phyloP scores from a whole-genome alignment of 1,140 invertebrate species.

The Drosophila simulans region DNA sequence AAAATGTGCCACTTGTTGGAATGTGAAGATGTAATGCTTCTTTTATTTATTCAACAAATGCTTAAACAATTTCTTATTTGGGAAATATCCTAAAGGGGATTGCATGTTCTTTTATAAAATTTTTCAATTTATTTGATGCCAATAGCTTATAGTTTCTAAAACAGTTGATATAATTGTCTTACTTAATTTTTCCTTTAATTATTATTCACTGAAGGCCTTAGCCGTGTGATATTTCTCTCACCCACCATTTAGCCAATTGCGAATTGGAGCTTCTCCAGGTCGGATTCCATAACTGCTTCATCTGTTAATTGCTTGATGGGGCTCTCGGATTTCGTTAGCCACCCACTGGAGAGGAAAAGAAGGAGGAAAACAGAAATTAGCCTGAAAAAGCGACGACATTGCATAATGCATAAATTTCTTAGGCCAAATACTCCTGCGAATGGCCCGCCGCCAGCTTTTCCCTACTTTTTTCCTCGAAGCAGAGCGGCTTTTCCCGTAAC shows the following conservation, averaged over 20 bases:
- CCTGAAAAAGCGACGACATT: constrained; percentile 55
- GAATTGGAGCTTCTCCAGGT: neutral
- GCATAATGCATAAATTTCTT: constrained; percentile 74
- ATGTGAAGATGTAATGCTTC: too few species aligned
- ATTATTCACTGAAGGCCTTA: too few species aligned
- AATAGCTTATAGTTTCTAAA: too few species aligned
- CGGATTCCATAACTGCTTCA: constrained; percentile 9
- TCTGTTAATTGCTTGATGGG: constrained; percentile 32
- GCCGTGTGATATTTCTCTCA: neutral
- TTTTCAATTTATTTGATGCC: too few species aligned
- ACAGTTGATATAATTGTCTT: neutral
- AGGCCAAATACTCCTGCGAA: constrained; percentile 33
- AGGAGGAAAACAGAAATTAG: constrained; percentile 38
- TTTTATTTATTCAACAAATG: neutral
- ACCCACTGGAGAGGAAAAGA: constrained; percentile 7
- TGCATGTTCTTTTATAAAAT: too few species aligned
- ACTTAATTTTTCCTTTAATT: neutral
- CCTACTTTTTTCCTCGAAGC: constrained; percentile 10
- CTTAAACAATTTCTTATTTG: too few species aligned
- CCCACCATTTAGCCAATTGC: constrained; percentile 2
- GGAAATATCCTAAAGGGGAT: too few species aligned
- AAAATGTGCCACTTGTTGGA: neutral
- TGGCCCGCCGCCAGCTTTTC: constrained; percentile 5
- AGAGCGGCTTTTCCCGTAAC: constrained; percentile 67
- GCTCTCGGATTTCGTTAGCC: constrained; percentile 13